Evolutionary conservation across 2,797 vertebrate genomes (phyloP).

Genomic region (Ficedula albicollis): DNA sequence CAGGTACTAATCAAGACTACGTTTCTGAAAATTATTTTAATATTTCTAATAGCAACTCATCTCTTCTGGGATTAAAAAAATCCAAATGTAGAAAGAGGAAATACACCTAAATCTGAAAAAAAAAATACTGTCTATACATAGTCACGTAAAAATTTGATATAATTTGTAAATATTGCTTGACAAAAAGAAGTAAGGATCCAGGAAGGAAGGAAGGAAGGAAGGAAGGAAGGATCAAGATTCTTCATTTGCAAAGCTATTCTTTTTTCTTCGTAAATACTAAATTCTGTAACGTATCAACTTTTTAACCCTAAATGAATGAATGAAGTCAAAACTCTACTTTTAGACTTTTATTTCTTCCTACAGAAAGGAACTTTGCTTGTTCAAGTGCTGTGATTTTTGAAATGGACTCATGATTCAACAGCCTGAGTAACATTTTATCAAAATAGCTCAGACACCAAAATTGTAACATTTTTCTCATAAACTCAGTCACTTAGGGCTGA

Average conservation of each 20-base stretch:
- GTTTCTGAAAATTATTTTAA: background rate
- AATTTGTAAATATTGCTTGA: fast-evolving
- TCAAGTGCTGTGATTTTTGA: background rate
- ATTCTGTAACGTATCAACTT: fast-evolving
- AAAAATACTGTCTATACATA: fast-evolving
- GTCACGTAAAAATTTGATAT: background rate
- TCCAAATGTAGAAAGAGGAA: background rate
- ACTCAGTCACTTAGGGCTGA: background rate
- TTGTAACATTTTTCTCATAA: background rate
- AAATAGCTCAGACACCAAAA: background rate
- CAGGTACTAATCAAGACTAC: background rate
- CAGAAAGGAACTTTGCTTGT: background rate
- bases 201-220: background rate
- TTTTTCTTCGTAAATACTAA: background rate
- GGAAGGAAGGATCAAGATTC: background rate
- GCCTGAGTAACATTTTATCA: background rate
- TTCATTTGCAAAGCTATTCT: fast-evolving
- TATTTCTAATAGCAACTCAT: background rate
- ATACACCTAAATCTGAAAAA: background rate
- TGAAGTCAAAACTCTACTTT: background rate
- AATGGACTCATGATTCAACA: background rate
- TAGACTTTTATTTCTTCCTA: background rate
- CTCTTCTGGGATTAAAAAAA: background rate
- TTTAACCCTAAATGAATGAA: background rate
- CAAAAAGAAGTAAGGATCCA: background rate